Evolutionary conservation across 2,113 vertebrate genomes (phyloP).

Genomic region (Orthonyx spaldingii): DNA sequence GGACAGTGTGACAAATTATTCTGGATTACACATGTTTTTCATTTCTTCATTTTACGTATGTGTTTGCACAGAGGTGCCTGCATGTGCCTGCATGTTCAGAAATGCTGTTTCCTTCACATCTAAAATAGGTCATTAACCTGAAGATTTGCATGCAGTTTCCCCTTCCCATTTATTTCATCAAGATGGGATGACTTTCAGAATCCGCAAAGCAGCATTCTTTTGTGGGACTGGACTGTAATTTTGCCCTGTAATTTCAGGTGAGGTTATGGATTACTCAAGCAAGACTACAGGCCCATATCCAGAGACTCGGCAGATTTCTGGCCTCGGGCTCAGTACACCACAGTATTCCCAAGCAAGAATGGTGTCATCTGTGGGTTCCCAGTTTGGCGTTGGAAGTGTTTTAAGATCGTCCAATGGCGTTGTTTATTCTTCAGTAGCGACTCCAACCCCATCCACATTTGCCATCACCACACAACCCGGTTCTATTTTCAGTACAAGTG

Average conservation of each 20-base stretch:
- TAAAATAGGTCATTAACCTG: constrained; percentile 77
- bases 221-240: constrained; percentile 82
- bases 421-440: constrained; percentile 90
- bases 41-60: constrained; percentile 67
- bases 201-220: constrained; percentile 62
- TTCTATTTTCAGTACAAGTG: constrained; percentile 87
- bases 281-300: constrained; percentile 84
- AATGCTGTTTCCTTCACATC: constrained; percentile 83
- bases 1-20: constrained; percentile 68
- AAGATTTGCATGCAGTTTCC: constrained; percentile 85
- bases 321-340: constrained; percentile 77
- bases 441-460: constrained; percentile 89
- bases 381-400: constrained; percentile 82
- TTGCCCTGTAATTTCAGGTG: constrained; percentile 93
- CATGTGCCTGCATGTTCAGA: constrained; percentile 94
- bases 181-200: constrained; percentile 76
- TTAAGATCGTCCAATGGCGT: constrained; percentile 90
- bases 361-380: constrained; percentile 74
- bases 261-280: constrained; percentile 95
- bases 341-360: constrained; percentile 85
- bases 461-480: constrained; percentile 96
- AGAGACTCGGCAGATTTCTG: constrained; percentile 81
- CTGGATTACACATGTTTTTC: constrained; percentile 65
- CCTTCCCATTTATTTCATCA: constrained; percentile 70
- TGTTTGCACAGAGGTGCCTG: constrained; percentile 86